Evolutionary conservation across 2,888 invertebrate species (phyloP).

Genomic region (Papilio gigon): DNA sequence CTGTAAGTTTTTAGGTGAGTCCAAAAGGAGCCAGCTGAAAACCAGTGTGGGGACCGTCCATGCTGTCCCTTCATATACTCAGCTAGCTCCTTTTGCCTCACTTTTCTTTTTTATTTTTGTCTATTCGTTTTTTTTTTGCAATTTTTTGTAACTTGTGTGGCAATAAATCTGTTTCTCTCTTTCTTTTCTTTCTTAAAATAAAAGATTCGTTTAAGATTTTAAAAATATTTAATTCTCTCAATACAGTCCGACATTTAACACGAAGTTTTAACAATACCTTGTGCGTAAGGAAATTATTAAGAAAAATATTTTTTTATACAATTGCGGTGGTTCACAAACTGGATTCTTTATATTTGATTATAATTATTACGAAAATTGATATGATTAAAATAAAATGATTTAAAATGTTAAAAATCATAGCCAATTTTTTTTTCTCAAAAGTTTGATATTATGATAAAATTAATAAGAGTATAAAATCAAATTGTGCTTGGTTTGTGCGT

Average conservation of each 20-base stretch:
- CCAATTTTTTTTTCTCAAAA: constrained; percentile 24
- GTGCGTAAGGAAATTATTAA: constrained; percentile 15
- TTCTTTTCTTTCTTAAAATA: no score
- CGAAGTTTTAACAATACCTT: constrained; percentile 38
- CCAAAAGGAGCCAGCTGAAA: no score
- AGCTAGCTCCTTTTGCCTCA: no score
- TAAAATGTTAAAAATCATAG: constrained; percentile 29
- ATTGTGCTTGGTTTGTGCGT: constrained; percentile 35
- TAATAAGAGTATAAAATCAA: constrained; percentile 14
- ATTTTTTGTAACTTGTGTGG: no score
- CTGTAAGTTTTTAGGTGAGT: no score
- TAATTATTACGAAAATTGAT: neutral
- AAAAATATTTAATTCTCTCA: constrained; percentile 69
- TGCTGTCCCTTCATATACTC: no score
- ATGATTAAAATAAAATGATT: constrained; percentile 1
- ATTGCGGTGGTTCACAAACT: constrained; percentile 31
- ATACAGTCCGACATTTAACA: constrained; percentile 63
- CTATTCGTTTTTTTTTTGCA: no score
- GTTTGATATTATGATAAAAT: neutral
- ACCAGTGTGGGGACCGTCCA: no score
- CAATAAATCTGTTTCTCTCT: no score
- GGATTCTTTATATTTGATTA: neutral
- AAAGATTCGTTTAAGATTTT: constrained; percentile 45
- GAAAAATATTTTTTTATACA: constrained; percentile 32
- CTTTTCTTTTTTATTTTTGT: no score